Base-by-base conservation (phyloP, 2,888 invertebrate species). In the Dugesia japonica region DNA sequence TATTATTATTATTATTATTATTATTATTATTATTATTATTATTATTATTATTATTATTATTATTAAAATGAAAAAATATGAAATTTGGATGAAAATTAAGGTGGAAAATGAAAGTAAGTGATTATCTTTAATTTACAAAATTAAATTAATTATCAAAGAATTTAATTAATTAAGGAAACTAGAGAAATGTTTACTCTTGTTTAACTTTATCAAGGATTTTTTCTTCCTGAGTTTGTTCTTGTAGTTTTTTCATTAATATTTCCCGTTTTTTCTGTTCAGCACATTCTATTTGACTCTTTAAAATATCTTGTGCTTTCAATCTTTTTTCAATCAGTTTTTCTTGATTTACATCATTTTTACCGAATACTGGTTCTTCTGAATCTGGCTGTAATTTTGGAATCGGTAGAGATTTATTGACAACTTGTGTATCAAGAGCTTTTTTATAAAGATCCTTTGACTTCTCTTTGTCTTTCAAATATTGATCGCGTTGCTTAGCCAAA, bases 401-500 rank as follows among this genome's bases (percentile, higher is more conserved):
- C 72, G 81, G 83, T 9, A 81, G 77, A 4, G 84, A 84, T 79
- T 83, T 84, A 72, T 28, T 15, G 72, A 31, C 78, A 79, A 83
- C 83, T 81, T 83, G 83, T 71, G 82, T 79, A 74, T 82, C 82
- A 20, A 85, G 79, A 27, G 83, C 82, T 38, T 80, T 81, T 79
- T 83, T 84, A 79, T 84, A 83, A 77, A 81, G 80, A 9, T 83
- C 82, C 74, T 81, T 81, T 74, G 82, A 81, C 0, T 82, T 81
- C 1, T 78, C 77, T 77, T 82, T 83, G 76, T 83, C 82, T 75
- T 80, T 81, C 42, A 83, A 76, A 77, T 81, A 83, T 77, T 83
- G 82, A 74, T 83, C 84, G 77, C 84, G 80, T 79, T 84, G 84
- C 15, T 82, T 81, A 4, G 84, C 83, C 77, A 85, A 77, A 84